Evolutionary conservation across 2,113 vertebrate genomes (phyloP), one percentile per base, ranked within the genome.

Genomic region (Mandrillus leucophaeus): DNA sequence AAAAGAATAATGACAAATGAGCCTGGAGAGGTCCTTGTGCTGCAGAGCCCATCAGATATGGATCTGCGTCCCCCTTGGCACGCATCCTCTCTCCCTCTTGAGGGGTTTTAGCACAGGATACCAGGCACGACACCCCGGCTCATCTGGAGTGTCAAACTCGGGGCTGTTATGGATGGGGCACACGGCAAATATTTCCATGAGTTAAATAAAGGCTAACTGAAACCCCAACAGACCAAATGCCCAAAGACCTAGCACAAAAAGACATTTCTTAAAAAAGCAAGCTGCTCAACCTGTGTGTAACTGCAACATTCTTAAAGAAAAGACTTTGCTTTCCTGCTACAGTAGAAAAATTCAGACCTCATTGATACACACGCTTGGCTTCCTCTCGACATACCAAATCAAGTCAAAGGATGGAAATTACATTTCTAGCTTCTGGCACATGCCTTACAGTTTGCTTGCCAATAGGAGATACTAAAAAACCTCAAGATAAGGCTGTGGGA

Each of bases 41-140:
- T 70, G 2, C 16, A 35, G 40, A 0, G 4, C 8, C 10, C 8
- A 11, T 4, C 20, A 25, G 40, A 38, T 12, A 8, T 0, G 0
- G 17, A 30, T 13, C 7, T 79, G 45, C 2, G 4, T 20, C 38
- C 8, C 4, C 27, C 45, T 35, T 6, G 9, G 25, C 20, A 43
- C 6, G 12, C 27, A 14, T 5, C 17, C 11, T 25, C 8, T 22
- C 30, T 75, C 5, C 40, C 14, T 38, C n/a, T 14, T 35, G 55
- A 5, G 30, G 13, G 23, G 50, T 16, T 40, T 8, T 14, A 35
- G 76, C 20, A 13, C 0, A 32, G 61, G 38, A 55, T 6, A 12
- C 30, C 4, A 61, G 59, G 43, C 0, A 5, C 38, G 23, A 30
- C 1, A n/a, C 5, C 64, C 16, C 13, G 1, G 72, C 10, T 35